Evolutionary conservation across 2,113 vertebrate species (phyloP), one percentile per base, ranked within the genome.

Genomic region (Microcebus murinus): DNA sequence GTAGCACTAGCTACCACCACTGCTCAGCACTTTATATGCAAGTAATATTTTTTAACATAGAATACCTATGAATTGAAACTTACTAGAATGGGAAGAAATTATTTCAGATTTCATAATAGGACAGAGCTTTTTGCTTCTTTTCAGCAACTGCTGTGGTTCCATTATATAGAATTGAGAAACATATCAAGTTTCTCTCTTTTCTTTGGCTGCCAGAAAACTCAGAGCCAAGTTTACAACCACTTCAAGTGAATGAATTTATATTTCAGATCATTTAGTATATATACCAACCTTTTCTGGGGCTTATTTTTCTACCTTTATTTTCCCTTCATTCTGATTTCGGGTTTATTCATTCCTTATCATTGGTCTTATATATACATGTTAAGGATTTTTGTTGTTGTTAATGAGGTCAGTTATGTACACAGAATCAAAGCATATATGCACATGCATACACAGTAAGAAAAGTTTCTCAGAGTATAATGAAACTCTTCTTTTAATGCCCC

Each of bases 91-190:
- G 50, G 13, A 55, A 96, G 81, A 77, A 77, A 63, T 11, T 82
- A 29, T 65, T 83, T 79, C 20, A 42, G 20, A 39, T 70, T 95
- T 96, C 76, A 87, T 70, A 89, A 48, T 31, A 84, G 29, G 21
- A 74, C 48, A 94, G 8, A 87, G 23, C 6, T n/a, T 94, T 87
- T 70, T 77, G 52, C 90, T 83, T 36, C 81, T 85, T 96, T 86
- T 85, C 31, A 91, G 70, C 57, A 71, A 65, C 4, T 61, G 71
- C 31, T 80, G 74, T 95, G 23, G 55, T 93, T 96, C 68, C 10
- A 50, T 61, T 83, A 59, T 10, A 39, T 8, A 84, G 25, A 67
- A 57, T 20, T 42, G 18, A 94, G 45, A 71, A 85, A 76, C 9
- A 25, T 7, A 87, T 23, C 52, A 79, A 48, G 25, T 79, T 48